Base-by-base conservation (phyloP, 2,113 vertebrate species). In the Dipodomys spectabilis region DNA sequence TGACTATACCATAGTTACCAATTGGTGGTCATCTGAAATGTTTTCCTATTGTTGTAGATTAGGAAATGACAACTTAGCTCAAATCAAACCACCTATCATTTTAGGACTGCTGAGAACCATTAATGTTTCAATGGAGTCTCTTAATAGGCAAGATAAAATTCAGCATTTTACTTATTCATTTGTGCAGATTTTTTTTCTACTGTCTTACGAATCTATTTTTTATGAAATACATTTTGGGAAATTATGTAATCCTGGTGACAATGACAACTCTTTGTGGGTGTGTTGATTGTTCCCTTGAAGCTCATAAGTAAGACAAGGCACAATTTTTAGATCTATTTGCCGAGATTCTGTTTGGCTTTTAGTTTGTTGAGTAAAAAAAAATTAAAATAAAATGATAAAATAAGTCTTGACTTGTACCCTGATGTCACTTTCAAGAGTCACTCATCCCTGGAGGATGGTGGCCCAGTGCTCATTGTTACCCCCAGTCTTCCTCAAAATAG, bases 361-460 rank as follows among this genome's bases (percentile, higher is more conserved):
- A 71, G 53, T 88, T 45, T 82, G 2, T 74, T 77, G 22, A 82
- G 39, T 88, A 12, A 39, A 53, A 73, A 84, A 89, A 86, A 80
- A 44, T 30, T 20, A 68, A 72, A 91, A 85, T 32, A 25, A 45
- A 72, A 81, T 45, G 25, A 28, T 19, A 28, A 90, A 53, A 53
- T 53, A 53, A 88, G 45, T 62, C 16, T 25, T 57, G 78, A 77
- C 65, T 93, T 82, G 78, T 67, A 82, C 74, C 74, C 78, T 39
- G 49, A 57, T 90, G 65, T 92, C 79, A 92, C 79, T 85, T 85
- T 32, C 83, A 85, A n/a, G 74, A 72, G 11, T 93, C 88, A 94
- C 71, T 96, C 94, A 90, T n/a, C 4, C 13, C 32, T 88, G 32
- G 73, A 69, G 82, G 30, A 57, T 35, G 20, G 72, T 80, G 16